Conservation (phyloP, 2,797 vertebrate species). For the Hydrophis major region DNA sequence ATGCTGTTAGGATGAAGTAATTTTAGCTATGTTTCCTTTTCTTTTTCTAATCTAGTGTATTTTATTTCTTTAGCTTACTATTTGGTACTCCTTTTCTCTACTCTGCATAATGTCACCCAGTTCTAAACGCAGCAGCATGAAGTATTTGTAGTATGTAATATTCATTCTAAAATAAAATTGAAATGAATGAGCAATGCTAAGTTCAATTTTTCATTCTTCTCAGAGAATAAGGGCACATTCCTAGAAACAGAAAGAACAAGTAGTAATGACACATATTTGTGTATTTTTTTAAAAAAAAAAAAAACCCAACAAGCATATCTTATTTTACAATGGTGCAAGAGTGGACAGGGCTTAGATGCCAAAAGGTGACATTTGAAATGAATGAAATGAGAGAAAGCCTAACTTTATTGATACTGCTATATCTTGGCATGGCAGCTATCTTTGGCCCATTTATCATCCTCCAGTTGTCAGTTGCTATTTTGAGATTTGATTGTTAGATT, state of each 20-base stretch:
- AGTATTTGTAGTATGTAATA: background rate
- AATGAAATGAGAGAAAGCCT: background rate
- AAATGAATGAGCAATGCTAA: background rate
- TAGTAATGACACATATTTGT: background rate
- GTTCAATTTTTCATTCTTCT: background rate
- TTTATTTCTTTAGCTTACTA: background rate
- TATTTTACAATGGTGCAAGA: background rate
- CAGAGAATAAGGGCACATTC: background rate
- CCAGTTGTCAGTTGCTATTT: background rate
- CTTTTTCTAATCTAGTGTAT: background rate
- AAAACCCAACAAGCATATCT: background rate
- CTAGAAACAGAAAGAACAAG: background rate
- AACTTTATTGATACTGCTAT: background rate
- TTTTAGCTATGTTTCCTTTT: background rate
- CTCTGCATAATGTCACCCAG: background rate
- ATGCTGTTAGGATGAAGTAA: background rate
- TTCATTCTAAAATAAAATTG: background rate
- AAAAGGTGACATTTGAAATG: background rate
- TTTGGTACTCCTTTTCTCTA: background rate
- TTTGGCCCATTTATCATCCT: background rate
- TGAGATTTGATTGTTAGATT: background rate
- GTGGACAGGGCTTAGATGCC: background rate
- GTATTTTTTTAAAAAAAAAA: too few relatives aligned
- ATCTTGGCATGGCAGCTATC: fast-evolving
- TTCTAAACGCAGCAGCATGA: background rate